Conservation (phyloP, 2,113 vertebrate species). For the Himantopus leucocephalus region DNA sequence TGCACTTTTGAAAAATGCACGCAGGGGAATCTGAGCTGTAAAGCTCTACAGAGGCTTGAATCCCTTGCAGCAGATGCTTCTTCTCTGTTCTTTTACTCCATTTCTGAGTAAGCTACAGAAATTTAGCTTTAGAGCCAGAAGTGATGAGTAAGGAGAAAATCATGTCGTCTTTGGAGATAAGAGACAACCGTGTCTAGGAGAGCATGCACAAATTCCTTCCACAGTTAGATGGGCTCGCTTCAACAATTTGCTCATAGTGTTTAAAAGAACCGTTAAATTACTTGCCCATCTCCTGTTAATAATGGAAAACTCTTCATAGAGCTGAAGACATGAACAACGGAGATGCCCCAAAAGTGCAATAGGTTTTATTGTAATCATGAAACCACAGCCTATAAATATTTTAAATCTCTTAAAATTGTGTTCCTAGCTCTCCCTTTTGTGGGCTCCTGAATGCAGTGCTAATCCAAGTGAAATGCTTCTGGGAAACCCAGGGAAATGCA, state of each 20-base stretch:
- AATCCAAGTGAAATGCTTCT: slow-evolving; percentile 6
- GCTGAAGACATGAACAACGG: background rate
- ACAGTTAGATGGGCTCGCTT: background rate
- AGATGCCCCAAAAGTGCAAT: slow-evolving; percentile 27
- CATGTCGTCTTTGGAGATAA: background rate
- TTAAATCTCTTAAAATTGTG: slow-evolving; percentile 60
- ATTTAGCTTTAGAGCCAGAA: background rate
- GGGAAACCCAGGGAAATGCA: slow-evolving; percentile 20
- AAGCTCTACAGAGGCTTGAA: background rate
- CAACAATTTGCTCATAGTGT: background rate
- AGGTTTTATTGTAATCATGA: slow-evolving; percentile 58
- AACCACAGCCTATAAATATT: slow-evolving; percentile 59
- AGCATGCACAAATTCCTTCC: background rate
- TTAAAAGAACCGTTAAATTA: slow-evolving; percentile 8
- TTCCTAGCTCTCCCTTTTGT: slow-evolving; percentile 13
- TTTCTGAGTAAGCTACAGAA: background rate
- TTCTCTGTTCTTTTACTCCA: background rate
- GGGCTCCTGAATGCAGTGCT: background rate
- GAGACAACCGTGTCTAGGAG: background rate
- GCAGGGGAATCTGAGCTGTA: background rate
- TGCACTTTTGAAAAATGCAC: background rate
- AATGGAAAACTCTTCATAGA: background rate
- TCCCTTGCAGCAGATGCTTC: background rate
- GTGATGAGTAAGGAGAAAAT: background rate
- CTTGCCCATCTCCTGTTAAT: background rate